These are phyloP conservation scores for Heliconius erato DNA, from an alignment of 2,888 invertebrate genomes.

Conservation along the genomic window DNA sequence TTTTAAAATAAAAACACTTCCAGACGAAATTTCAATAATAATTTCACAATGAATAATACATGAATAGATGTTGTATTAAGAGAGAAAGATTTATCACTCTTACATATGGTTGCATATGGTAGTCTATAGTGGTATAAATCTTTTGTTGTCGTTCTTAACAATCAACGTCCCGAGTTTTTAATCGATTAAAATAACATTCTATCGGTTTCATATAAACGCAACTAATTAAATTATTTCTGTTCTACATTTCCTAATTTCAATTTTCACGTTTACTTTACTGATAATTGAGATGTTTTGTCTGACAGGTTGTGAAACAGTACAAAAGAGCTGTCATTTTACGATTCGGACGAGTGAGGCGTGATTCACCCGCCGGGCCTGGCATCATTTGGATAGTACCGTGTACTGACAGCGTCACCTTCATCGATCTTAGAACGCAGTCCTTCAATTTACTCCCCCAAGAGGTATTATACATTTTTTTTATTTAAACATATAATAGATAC, in stretches of 20 bases:
- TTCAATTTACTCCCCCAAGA: slow-evolving; percentile 97
- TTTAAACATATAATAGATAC: neutral
- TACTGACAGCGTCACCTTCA: slow-evolving; percentile 93
- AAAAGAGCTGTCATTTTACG: slow-evolving; percentile 84
- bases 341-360: slow-evolving; percentile 80
- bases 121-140: too few species aligned
- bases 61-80: too few species aligned
- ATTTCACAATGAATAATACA: too few species aligned
- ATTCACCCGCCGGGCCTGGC: slow-evolving; percentile 87
- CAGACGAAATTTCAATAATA: too few species aligned
- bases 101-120: too few species aligned
- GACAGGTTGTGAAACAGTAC: slow-evolving; percentile 81
- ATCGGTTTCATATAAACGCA: neutral
- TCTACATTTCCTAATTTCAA: slow-evolving; percentile 5
- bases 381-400: slow-evolving; percentile 96
- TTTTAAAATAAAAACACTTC: too few species aligned
- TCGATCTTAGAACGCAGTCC: slow-evolving; percentile 95
- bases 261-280: neutral
- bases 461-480: slow-evolving; percentile 74
- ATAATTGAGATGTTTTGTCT: slow-evolving; percentile 34
- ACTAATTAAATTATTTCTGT: neutral
- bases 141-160: neutral
- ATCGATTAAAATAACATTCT: neutral
- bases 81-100: too few species aligned
- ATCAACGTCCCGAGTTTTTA: neutral